Evolutionary conservation across 2,888 invertebrate genomes (phyloP).

Genomic region (Eustalomyia histrio): DNA sequence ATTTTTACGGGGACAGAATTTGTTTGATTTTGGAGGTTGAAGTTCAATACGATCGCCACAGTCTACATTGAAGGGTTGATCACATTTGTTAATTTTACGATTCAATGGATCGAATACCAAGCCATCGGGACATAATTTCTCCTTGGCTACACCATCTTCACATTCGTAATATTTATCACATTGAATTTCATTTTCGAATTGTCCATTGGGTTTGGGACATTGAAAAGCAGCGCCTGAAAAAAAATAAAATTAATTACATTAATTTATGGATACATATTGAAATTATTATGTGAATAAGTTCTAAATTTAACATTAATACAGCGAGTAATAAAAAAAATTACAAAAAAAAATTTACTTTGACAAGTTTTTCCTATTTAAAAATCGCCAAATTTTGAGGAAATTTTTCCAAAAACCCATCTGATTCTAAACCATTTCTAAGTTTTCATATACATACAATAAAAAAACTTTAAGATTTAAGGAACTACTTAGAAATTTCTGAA

Average conservation of each 20-base stretch:
- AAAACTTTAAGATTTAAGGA: too few species aligned
- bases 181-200: constrained; percentile 88
- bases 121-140: constrained; percentile 92
- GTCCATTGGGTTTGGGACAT: constrained; percentile 90
- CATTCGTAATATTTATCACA: constrained; percentile 94
- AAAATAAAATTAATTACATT: background rate
- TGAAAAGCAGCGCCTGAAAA: constrained; percentile 81
- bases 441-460: too few species aligned
- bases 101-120: constrained; percentile 92
- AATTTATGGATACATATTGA: background rate
- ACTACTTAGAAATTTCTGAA: too few species aligned
- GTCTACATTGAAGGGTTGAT: constrained; percentile 95
- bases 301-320: too few species aligned
- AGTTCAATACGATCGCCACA: constrained; percentile 92
- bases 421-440: too few species aligned
- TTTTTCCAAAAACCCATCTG: too few species aligned
- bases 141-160: constrained; percentile 85
- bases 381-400: too few species aligned
- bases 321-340: too few species aligned
- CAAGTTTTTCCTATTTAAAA: too few species aligned
- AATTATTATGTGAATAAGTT: too few species aligned
- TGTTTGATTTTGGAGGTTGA: constrained; percentile 84
- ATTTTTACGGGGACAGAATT: constrained; percentile 89
- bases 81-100: constrained; percentile 93
- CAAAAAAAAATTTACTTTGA: too few species aligned